Percentiles rank a stretch among this genome's conserved stretches.
phyloP scores from a whole-genome alignment of 2,797 vertebrate species.

The Hydrolagus colliei region DNA sequence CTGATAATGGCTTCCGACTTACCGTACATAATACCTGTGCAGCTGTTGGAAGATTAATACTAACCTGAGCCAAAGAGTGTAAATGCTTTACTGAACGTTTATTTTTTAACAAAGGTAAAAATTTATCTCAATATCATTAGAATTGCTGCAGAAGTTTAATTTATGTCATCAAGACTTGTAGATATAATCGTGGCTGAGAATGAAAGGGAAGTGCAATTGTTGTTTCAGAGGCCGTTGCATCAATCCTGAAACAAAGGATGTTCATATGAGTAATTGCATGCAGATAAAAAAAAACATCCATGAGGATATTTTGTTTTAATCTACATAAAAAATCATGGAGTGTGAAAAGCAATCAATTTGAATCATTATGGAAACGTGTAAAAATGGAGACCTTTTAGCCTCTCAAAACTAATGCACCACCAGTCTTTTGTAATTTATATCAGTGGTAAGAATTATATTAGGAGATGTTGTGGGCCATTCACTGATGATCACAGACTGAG shows the following conservation, averaged over 20 bases:
- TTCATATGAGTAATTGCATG: not conserved
- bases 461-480: not conserved
- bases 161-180: conserved; percentile 4
- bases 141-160: not conserved
- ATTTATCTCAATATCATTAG: conserved; percentile 6
- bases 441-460: not conserved
- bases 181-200: not conserved
- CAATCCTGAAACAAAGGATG: not conserved
- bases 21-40: not conserved
- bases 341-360: not conserved
- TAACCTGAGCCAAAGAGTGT: not conserved
- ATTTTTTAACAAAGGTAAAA: not conserved
- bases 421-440: not conserved
- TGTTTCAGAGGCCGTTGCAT: not conserved
- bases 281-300: not conserved
- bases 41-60: conserved; percentile 17
- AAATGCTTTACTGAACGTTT: not conserved
- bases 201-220: not conserved
- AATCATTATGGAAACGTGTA: not conserved
- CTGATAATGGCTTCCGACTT: not conserved
- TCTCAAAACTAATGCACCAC: too few species aligned
- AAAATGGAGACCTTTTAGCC: not conserved
- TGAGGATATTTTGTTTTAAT: not conserved
- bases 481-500: too few species aligned
- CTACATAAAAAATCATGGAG: not conserved